A percentile compares a stretch with the other conserved stretches of the same genome.
Conservation (phyloP, 2,797 vertebrate species). For the Rousettus madagascariensis region DNA sequence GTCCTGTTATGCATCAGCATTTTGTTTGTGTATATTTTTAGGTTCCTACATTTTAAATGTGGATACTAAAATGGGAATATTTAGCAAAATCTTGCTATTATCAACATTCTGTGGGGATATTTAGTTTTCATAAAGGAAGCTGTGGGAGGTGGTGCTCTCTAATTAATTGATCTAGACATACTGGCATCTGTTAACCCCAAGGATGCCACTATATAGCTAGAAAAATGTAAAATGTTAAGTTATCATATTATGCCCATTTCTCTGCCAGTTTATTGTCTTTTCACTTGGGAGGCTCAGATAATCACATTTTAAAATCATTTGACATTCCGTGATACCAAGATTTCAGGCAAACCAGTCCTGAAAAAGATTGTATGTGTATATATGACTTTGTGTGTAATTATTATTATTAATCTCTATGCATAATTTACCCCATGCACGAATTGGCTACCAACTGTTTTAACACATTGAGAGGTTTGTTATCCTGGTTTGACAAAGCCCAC, state of each 20-base stretch:
- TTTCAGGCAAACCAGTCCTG: neutral
- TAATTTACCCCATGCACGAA: neutral
- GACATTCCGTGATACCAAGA: neutral
- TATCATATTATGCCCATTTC: neutral
- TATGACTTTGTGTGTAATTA: neutral
- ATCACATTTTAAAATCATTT: constrained; percentile 29
- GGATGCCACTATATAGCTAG: neutral
- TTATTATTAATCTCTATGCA: constrained; percentile 3
- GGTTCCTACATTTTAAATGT: constrained; percentile 15
- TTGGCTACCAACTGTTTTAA: neutral
- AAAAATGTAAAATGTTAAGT: neutral
- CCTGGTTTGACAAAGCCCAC: neutral
- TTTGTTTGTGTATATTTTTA: constrained; percentile 69
- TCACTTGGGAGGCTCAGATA: neutral
- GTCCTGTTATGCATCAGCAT: constrained; percentile 67
- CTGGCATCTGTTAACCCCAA: neutral
- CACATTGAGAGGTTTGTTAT: neutral
- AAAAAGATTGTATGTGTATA: neutral
- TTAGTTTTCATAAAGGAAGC: constrained; percentile 8
- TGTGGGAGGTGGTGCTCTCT: neutral
- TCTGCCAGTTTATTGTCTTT: constrained; percentile 4
- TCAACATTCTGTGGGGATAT: neutral
- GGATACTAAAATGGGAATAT: constrained; percentile 37
- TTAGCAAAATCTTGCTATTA: constrained; percentile 57
- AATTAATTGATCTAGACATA: neutral